Evolutionary conservation across 2,113 vertebrate species (phyloP).

Genomic region (rat (Rattus norvegicus)): GRCr8 NC_086025.1:57107001-57107500

Average conservation of each 20-base stretch:
- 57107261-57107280: not conserved
- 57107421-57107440: constrained; percentile 72
- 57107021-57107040: constrained; percentile 6
- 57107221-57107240: not conserved
- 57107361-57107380: constrained; percentile 78
- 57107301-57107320: constrained; percentile 40
- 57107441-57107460: constrained; percentile 69
- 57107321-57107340: constrained; percentile 56
- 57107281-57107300: not conserved
- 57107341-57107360: constrained; percentile 76
- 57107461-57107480: constrained; percentile 41
- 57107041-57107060: not conserved
- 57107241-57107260: not conserved
- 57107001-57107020: constrained; percentile 2
- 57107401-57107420: constrained; percentile 58
- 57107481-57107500: not conserved
- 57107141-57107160: not conserved
- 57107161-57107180: not conserved
- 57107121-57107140: not conserved
- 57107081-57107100: not conserved
- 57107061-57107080: constrained; percentile 8
- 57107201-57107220: not conserved
- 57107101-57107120: not conserved
- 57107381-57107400: constrained; percentile 65
- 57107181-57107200: not conserved